Conservation (phyloP, 2,113 vertebrate species). For the Uria aalge region DNA sequence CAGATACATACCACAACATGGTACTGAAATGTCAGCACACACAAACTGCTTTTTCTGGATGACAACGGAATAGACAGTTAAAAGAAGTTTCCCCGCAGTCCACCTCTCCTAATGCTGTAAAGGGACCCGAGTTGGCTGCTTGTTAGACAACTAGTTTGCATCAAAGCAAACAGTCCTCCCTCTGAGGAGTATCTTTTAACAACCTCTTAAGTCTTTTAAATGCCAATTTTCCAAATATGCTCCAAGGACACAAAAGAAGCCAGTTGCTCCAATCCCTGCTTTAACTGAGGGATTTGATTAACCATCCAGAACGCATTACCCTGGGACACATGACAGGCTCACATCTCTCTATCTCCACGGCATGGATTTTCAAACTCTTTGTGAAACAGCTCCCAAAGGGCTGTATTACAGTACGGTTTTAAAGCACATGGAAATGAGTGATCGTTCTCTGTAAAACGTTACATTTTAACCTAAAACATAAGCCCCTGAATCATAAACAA, state of each 20-base stretch:
- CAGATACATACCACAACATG: neutral
- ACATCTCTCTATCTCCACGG: neutral
- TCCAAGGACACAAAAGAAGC: neutral
- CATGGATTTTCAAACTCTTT: neutral
- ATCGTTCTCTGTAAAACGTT: neutral
- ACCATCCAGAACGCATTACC: neutral
- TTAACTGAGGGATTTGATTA: constrained; percentile 23
- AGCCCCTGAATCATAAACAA: neutral
- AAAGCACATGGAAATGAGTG: neutral
- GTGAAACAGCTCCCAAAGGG: neutral
- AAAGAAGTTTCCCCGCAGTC: neutral
- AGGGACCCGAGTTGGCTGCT: rapidly evolving
- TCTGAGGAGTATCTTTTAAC: neutral
- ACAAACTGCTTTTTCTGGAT: neutral
- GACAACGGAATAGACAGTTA: neutral
- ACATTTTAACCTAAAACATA: neutral
- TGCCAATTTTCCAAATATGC: neutral
- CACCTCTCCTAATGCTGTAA: neutral
- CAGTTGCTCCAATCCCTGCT: neutral
- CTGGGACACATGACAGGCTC: neutral
- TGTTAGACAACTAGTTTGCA: neutral
- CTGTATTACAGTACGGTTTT: neutral
- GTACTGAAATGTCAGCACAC: rapidly evolving
- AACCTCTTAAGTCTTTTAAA: neutral
- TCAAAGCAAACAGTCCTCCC: neutral